Evolutionary conservation across 1,140 invertebrate genomes (phyloP), one percentile per base, ranked within the genome.

Genomic region (Bombyx mandarina): DNA sequence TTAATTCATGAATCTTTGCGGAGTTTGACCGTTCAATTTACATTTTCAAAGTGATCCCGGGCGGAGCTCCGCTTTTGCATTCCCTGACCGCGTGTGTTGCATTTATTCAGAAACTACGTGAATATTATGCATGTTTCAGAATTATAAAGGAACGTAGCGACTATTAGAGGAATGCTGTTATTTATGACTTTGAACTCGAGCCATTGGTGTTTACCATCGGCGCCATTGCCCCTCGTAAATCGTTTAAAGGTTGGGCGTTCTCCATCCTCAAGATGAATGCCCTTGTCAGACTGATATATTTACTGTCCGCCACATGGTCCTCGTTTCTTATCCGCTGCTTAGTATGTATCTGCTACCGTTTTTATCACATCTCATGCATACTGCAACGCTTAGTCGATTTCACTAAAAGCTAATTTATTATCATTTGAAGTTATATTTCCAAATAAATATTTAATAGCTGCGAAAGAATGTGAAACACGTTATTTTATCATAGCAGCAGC

Each of bases 161-260:
- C 63, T 57, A 65, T 66, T 69, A 69, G 58, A 67, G 63, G 56
- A 64, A 67, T 68, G 56, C 56, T 58, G 61, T 71, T 75, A 74
- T 81, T 78, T 78, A 77, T 79, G 60, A 58, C 63, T 67, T 58
- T 65, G 66, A 68, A 63, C 60, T 62, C 61, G 65, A 66, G 67
- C 69, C 69, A 63, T 66, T 66, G 67, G 70, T 79, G 73, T 83
- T 78, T 78, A 79, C 73, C 66, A 73, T 62, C 47, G 51, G 68
- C 65, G 63, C 66, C 69, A 69, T 60, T 64, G 62, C 69, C 75
- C 73, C 73, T 82, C 81, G 78, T 84, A 81, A 84, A 84, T 84
- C 81, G 75, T 77, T 82, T 78, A 77, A 82, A 80, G 79, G 77
- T 79, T 80, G 77, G 77, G 72, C 74, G 75, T 75, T 77, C 70